Conservation (phyloP, 2,888 invertebrate species). For the Andrena haemorrhoa region DNA sequence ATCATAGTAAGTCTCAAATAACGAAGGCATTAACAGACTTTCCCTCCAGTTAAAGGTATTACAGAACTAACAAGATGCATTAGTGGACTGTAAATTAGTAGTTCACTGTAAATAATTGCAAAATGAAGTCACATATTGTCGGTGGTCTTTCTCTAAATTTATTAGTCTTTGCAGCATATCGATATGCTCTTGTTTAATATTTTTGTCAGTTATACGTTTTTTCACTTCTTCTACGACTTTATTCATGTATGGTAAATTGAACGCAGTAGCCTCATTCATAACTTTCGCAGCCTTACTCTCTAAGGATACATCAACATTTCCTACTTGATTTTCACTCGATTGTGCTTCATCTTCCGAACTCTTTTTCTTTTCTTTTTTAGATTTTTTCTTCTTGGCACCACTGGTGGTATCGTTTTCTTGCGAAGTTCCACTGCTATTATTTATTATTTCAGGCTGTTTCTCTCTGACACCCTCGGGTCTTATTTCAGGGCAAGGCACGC, state of each 20-base stretch:
- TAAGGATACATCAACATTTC: background rate
- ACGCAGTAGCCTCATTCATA: slow-evolving; percentile 44
- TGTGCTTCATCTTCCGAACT: background rate
- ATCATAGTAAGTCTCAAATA: background rate
- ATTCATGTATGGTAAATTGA: slow-evolving; percentile 50
- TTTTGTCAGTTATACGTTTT: slow-evolving; percentile 34
- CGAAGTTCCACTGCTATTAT: background rate
- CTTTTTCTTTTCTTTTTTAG: slow-evolving; percentile 19
- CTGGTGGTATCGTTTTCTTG: background rate
- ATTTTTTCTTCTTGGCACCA: slow-evolving; percentile 8
- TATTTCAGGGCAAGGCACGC: background rate
- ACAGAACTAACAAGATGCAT: background rate
- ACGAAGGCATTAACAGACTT: background rate
- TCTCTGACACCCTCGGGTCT: background rate
- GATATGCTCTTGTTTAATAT: slow-evolving; percentile 46
- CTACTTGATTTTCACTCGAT: background rate
- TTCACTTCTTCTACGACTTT: slow-evolving; percentile 48
- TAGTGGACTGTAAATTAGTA: background rate
- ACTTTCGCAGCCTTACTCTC: slow-evolving; percentile 27
- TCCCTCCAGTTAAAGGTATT: background rate
- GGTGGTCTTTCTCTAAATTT: slow-evolving; percentile 51
- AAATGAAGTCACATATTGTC: slow-evolving; percentile 29
- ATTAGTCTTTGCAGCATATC: slow-evolving; percentile 46
- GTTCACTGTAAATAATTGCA: slow-evolving; percentile 48
- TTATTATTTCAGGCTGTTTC: background rate